Conservation (phyloP, 2,797 vertebrate genomes). For the Lycodopsis pacificus region DNA sequence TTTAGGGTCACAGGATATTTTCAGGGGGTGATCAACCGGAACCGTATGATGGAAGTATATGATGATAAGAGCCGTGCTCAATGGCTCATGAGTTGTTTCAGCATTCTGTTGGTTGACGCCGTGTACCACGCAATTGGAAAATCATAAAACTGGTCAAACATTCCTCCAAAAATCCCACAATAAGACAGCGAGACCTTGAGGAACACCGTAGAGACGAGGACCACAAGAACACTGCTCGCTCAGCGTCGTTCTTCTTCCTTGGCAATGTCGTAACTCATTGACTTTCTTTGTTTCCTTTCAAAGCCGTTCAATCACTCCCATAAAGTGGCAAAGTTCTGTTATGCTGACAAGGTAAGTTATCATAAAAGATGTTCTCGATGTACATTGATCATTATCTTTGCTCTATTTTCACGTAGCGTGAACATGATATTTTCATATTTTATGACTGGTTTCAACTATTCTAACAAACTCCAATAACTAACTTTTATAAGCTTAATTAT, state of each 20-base stretch:
- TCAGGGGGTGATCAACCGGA: no score
- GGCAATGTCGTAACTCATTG: background rate
- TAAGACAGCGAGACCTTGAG: no score
- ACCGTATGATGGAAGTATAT: no score
- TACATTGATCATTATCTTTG: background rate
- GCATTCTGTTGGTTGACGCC: no score
- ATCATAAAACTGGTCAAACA: no score
- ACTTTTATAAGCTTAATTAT: background rate
- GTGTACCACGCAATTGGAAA: no score
- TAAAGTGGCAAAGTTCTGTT: constrained; percentile 95
- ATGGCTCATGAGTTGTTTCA: no score
- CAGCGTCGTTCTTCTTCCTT: background rate
- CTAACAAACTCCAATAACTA: background rate
- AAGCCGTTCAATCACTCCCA: constrained; percentile 95
- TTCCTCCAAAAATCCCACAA: no score
- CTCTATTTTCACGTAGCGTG: background rate
- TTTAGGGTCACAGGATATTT: no score
- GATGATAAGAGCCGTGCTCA: no score
- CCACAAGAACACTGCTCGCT: no score
- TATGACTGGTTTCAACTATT: background rate
- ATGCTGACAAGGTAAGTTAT: constrained; percentile 90
- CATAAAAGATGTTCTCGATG: background rate
- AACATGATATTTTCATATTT: background rate
- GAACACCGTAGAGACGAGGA: no score
- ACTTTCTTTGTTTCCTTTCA: constrained; percentile 15